Base-by-base conservation (phyloP, 2,888 invertebrate genomes). In the Criorhina ranunculi region DNA sequence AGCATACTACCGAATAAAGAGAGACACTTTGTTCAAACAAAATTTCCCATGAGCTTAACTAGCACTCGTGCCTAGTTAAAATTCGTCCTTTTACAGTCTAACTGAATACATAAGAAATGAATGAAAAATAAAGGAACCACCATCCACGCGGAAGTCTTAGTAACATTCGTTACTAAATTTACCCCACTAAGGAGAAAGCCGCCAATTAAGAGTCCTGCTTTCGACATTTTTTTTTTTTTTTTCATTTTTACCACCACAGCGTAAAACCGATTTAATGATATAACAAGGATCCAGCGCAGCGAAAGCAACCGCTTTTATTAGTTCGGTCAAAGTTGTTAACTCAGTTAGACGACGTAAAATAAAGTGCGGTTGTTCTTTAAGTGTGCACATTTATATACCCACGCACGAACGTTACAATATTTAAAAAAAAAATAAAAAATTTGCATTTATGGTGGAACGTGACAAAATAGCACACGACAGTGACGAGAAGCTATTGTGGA, bases 271-370 rank as follows among this genome's bases (percentile, higher is more conserved):
- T 62, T 62, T 73, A 73, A 62, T 73, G 62, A 42, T 8, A 40
- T 35, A 53, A 62, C 62, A 53, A 17, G 60, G 31, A 60, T 29
- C 9, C 11, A n/a, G 7, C 2, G 8, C n/a, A 53, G 17, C 1
- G 3, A 11, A 3, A 19, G 2, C 5, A 5, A 46, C 49, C 11
- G 15, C 62, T 62, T 53, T 73, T 73, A 53, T 62, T 62, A 73
- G 42, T 72, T 60, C 24, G 60, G 60, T 53, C 60, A 60, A 44
- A 62, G 72, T 62, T 73, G 31, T 60, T 73, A 62, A 73, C 51
- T 51, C 40, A 42, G 42, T 73, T 53, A 42, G 31, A 42, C 19
- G 62, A 42, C n/a, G 62, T 73, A 31, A 51, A 72, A 17, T 60
- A 49, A 60, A 51, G 49, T 15, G 60, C 11, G 40, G 17, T 12